A percentile compares a stretch with the other conserved stretches of the same genome.
Conservation (phyloP, 2,888 invertebrate genomes). For the Saturnia japonica region DNA sequence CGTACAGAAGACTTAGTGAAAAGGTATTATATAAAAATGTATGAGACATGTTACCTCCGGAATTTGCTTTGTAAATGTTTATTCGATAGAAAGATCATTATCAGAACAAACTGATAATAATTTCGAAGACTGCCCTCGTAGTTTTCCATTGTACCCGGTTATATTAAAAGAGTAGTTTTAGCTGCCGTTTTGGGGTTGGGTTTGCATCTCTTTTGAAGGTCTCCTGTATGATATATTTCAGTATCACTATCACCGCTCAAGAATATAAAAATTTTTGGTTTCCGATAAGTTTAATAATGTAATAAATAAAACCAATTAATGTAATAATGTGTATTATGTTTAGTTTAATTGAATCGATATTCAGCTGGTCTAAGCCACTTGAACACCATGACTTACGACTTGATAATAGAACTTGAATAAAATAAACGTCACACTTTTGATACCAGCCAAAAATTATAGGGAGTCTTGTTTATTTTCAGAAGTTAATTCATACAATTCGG, state of each 20-base stretch:
- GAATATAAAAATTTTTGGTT: not conserved
- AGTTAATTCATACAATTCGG: not conserved
- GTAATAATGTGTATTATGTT: too few relatives aligned
- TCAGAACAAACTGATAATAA: not conserved
- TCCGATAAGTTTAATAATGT: not conserved
- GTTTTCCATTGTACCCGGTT: not conserved
- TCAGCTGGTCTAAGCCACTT: too few relatives aligned
- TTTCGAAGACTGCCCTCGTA: not conserved
- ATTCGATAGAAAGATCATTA: not conserved
- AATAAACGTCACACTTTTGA: too few relatives aligned
- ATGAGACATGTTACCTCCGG: not conserved
- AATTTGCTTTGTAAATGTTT: not conserved
- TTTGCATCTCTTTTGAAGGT: not conserved
- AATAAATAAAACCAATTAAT: too few relatives aligned
- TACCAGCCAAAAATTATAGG: not conserved
- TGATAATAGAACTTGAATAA: too few relatives aligned
- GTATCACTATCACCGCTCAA: not conserved
- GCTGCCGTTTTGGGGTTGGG: not conserved
- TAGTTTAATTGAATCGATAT: too few relatives aligned
- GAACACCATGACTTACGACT: too few relatives aligned
- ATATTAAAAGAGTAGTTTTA: not conserved
- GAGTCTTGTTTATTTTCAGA: not conserved
- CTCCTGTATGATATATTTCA: not conserved
- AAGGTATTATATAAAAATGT: constrained; percentile 4
- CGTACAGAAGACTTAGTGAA: not conserved